Base-by-base conservation (phyloP, 2,797 vertebrate genomes). In the Melanotaenia trifasciata region DNA sequence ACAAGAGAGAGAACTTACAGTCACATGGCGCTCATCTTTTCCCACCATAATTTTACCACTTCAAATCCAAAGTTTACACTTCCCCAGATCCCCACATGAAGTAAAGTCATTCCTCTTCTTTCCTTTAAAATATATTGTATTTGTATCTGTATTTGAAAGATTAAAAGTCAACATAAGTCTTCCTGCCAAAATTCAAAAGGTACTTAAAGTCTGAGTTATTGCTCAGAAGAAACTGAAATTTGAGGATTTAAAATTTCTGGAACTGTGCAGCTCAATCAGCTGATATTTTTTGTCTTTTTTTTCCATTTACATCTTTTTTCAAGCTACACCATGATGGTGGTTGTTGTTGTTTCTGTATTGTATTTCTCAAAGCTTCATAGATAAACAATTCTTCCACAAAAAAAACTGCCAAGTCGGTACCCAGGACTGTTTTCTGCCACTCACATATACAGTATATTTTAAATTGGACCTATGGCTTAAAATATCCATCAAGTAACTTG, bases 11-110 rank as follows among this genome's bases (percentile, higher is more conserved):
- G 3, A 51, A 43, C 13, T 45, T 14, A 28, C 26, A 59, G 28
- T 72, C 61, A 69, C 28, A 71, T 65, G 12, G 38, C 35, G 35
- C 33, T 64, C 10, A 40, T 59, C 24, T 62, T 35, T 56, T 51
- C 26, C 22, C n/a, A 64, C 24, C 7, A 12, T 36, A 20, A 65
- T 12, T 75, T 56, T n/a, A 51, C 6, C 33, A 54, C 28, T 1
- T 45, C 18, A 59, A 20, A 33, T 60, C n/a, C 58, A 54, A 75
- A 67, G 5, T 58, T 56, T 71, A 50, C 69, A 67, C 62, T 65
- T 30, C 70, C 59, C 22, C 51, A 35, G 36, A 57, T 35, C 28
- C 38, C 36, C 18, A 26, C 28, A 57, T 40, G 10, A 22, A 0
- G 32, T 13, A 58, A 40, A 45, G 43, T 45, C 26, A 0, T 18